Evolutionary conservation across 2,888 invertebrate species (phyloP).

Genomic region (Diaphora mendica): DNA sequence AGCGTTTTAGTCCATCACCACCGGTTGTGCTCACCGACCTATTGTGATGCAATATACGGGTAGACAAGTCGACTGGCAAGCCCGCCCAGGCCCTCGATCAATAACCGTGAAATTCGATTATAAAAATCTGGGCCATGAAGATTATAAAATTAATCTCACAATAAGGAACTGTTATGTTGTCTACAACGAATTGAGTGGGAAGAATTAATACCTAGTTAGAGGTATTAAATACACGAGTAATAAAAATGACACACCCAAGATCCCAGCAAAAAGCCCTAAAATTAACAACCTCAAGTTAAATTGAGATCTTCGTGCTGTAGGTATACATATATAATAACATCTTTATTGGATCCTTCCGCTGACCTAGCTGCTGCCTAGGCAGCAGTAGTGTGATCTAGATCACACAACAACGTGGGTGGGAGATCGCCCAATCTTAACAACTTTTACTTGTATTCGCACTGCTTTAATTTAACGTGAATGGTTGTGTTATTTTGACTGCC

Average conservation of each 20-base stretch:
- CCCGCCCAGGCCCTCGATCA: slow-evolving; percentile 82
- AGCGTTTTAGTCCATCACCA: slow-evolving; percentile 78
- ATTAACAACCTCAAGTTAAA: too few relatives aligned
- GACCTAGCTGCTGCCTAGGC: not conserved
- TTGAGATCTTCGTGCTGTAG: too few relatives aligned
- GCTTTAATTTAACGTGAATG: not conserved
- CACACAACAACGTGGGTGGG: not conserved
- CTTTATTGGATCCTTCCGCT: not conserved
- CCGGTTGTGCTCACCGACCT: slow-evolving; percentile 63
- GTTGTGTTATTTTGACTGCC: too few relatives aligned
- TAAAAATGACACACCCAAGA: not conserved
- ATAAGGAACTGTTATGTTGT: not conserved
- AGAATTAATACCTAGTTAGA: not conserved
- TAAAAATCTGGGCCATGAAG: slow-evolving; percentile 62
- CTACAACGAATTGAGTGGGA: not conserved
- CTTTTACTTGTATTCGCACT: not conserved
- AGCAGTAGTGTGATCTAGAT: not conserved
- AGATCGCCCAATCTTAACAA: not conserved
- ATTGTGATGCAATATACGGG: slow-evolving; percentile 71
- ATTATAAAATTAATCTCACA: slow-evolving; percentile 51
- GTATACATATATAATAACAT: not conserved
- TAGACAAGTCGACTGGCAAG: slow-evolving; percentile 75
- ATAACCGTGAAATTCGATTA: slow-evolving; percentile 82
- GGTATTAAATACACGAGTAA: not conserved
- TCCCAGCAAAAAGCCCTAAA: not conserved